These are phyloP conservation scores for Rhamphomyia laevipes DNA, from an alignment of 2,888 invertebrate species.

Conservation along the genomic window DNA sequence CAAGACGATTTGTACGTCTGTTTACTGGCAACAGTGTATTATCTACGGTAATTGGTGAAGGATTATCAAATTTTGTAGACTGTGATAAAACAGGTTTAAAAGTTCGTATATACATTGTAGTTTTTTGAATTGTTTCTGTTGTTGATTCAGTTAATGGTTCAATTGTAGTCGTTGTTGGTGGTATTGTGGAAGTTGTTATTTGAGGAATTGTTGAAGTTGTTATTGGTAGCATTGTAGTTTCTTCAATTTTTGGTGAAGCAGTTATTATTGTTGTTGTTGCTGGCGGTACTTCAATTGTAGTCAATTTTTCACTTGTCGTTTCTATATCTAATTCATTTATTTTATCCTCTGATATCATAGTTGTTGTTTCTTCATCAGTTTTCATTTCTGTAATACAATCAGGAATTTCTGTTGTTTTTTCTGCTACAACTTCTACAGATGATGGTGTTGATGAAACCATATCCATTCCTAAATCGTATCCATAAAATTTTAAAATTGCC, in stretches of 20 bases:
- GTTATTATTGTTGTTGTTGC: constrained; percentile 12
- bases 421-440: not conserved
- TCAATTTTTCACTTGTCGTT: not conserved
- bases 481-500: constrained; percentile 62
- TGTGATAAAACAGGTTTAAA: constrained; percentile 9
- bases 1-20: too few species aligned
- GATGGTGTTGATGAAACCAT: constrained; percentile 25
- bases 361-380: constrained; percentile 26
- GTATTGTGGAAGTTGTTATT: not conserved
- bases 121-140: constrained; percentile 10
- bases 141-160: constrained; percentile 17
- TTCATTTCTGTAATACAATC: too few species aligned
- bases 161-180: constrained; percentile 22
- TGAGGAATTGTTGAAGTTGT: constrained; percentile 11
- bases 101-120: constrained; percentile 3
- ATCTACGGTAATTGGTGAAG: not conserved
- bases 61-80: constrained; percentile 2
- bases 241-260: constrained; percentile 29
- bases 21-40: not conserved
- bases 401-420: too few species aligned
- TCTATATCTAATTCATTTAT: constrained; percentile 6
- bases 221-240: constrained; percentile 22
- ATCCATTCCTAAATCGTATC: constrained; percentile 55
- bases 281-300: not conserved
- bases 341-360: constrained; percentile 15